phyloP scores from a whole-genome alignment of 2,888 invertebrate species.

The Drepana falcataria region DNA sequence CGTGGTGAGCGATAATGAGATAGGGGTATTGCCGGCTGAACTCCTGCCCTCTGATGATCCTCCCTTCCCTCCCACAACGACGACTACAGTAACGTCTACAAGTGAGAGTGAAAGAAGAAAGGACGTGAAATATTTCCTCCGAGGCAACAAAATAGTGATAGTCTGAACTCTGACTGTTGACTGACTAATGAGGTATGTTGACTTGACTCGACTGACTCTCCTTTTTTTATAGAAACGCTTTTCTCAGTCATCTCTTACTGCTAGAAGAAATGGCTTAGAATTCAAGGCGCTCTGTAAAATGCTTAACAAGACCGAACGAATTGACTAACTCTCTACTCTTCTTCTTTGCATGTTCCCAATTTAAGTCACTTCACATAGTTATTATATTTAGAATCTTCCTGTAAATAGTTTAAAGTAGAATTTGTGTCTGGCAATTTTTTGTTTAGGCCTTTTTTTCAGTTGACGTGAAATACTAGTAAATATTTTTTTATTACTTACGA shows the following conservation, averaged over 20 bases:
- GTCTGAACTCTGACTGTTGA: constrained; percentile 62
- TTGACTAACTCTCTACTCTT: not conserved
- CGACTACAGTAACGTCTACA: constrained; percentile 39
- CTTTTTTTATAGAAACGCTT: constrained; percentile 5
- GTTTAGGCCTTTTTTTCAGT: too few relatives aligned
- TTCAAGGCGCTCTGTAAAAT: not conserved
- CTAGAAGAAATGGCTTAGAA: not conserved
- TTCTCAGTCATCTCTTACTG: constrained; percentile 6
- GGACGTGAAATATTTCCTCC: constrained; percentile 65
- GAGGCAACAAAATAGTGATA: constrained; percentile 72
- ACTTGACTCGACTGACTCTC: constrained; percentile 28
- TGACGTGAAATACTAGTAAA: too few relatives aligned
- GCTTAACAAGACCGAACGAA: not conserved
- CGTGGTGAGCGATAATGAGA: constrained; percentile 61
- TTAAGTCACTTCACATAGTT: not conserved
- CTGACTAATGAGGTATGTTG: constrained; percentile 44
- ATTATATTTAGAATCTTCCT: not conserved
- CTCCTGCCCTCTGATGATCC: constrained; percentile 40
- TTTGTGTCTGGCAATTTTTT: too few relatives aligned
- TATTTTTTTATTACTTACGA: too few relatives aligned
- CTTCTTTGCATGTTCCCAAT: not conserved
- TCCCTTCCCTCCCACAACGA: constrained; percentile 24
- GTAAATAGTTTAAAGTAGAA: not conserved
- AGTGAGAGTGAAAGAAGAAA: constrained; percentile 51
- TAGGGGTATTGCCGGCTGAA: constrained; percentile 65